Percentiles rank a stretch among this genome's conserved stretches.
These are phyloP conservation scores for Zoanthus sansibaricus DNA, from an alignment of 92 coral and sea anemone species.

Conservation along the genomic window DNA sequence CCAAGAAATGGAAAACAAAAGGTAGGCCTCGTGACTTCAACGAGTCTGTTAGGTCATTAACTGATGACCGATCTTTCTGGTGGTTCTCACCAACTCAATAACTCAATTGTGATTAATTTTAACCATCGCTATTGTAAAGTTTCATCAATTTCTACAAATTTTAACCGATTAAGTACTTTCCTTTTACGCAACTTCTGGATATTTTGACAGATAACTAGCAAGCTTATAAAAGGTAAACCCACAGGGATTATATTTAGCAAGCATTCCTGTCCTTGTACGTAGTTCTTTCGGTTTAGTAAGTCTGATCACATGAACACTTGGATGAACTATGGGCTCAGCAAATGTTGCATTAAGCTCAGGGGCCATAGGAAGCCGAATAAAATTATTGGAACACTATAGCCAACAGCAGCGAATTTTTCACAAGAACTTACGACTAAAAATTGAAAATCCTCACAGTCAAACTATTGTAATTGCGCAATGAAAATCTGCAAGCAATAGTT, in stretches of 20 bases:
- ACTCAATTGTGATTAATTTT: neutral
- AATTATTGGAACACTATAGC: no score
- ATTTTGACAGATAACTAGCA: neutral
- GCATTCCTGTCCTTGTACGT: constrained; percentile 41
- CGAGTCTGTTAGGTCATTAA: neutral
- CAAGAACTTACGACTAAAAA: neutral
- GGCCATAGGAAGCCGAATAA: neutral
- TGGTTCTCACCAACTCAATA: neutral
- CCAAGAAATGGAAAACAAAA: neutral
- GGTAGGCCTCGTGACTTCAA: neutral
- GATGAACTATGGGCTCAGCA: neutral
- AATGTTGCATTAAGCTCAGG: neutral
- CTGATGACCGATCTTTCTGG: neutral
- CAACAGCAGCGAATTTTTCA: neutral
- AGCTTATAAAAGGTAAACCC: neutral
- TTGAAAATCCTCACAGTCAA: neutral
- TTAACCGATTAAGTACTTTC: neutral
- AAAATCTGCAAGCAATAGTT: constrained; percentile 22
- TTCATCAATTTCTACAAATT: neutral
- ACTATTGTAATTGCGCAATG: constrained; percentile 37
- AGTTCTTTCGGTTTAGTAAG: neutral
- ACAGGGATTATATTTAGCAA: constrained; percentile 6
- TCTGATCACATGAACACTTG: constrained; percentile 13
- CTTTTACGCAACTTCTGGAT: neutral
- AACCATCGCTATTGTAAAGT: neutral